Evolutionary conservation across 2,888 invertebrate species (phyloP).

Genomic region (Sepiola atlantica): DNA sequence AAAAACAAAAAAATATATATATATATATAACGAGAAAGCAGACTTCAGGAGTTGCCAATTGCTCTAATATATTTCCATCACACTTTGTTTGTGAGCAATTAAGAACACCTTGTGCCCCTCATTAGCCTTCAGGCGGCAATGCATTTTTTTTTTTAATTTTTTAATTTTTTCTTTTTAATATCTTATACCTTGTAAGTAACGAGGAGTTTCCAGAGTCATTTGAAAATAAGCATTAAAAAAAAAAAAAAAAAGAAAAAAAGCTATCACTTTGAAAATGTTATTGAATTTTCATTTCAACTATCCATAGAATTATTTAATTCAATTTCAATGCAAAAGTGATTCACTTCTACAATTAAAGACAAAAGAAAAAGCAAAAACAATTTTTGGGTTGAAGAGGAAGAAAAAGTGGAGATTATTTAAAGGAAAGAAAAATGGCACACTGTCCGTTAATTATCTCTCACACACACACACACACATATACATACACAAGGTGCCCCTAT

Average conservation of each 20-base stretch:
- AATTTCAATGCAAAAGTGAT: constrained; percentile 32
- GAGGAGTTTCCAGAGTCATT: constrained; percentile 21
- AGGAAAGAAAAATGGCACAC: not conserved
- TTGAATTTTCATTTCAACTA: constrained; percentile 14
- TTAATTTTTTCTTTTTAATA: not conserved
- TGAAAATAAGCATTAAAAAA: not conserved
- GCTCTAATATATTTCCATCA: constrained; percentile 47
- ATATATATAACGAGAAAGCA: not conserved
- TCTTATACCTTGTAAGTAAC: constrained; percentile 32
- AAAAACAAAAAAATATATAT: constrained; percentile 19
- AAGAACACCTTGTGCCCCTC: constrained; percentile 44
- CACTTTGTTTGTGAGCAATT: constrained; percentile 46
- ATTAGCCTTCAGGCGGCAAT: constrained; percentile 37
- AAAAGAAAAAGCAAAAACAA: constrained; percentile 4
- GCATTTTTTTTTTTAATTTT: not conserved
- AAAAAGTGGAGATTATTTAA: not conserved
- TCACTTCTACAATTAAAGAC: not conserved
- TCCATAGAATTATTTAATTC: constrained; percentile 19
- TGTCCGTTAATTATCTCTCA: not conserved
- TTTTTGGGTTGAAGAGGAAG: not conserved
- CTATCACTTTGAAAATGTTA: constrained; percentile 32
- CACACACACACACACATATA: not conserved
- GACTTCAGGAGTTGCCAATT: constrained; percentile 44
- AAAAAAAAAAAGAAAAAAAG: not conserved
- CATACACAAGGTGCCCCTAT: too few relatives aligned